These are phyloP conservation scores for Prionace glauca DNA, from an alignment of 2,797 vertebrate genomes.

Conservation along the genomic window DNA sequence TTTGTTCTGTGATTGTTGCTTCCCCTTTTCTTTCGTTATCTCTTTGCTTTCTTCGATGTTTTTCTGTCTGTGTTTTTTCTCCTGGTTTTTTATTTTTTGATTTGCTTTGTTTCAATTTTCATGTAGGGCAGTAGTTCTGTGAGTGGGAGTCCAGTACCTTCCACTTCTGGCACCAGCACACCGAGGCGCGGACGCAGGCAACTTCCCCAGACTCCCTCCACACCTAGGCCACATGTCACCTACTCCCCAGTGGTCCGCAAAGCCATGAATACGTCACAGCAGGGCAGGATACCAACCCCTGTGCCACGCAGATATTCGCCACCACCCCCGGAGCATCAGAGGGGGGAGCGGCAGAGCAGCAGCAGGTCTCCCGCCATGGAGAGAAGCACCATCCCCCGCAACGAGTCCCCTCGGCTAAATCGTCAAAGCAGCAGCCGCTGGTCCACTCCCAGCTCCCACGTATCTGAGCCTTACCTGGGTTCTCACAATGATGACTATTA, in stretches of 20 bases:
- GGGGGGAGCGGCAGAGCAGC: conserved; percentile 47
- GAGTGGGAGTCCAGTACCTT: conserved; percentile 89
- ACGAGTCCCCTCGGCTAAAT: conserved; percentile 61
- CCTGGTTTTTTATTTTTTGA: conserved; percentile 57
- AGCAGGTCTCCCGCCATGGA: conserved; percentile 51
- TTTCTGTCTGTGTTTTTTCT: conserved; percentile 42
- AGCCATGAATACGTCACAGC: conserved; percentile 58
- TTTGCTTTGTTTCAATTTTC: conserved; percentile 82
- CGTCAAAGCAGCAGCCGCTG: conserved; percentile 62
- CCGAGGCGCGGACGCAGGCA: conserved; percentile 83
- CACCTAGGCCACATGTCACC: conserved; percentile 86
- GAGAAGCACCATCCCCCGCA: conserved; percentile 52
- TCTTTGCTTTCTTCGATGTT: conserved; percentile 29
- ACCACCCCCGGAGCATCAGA: conserved; percentile 61
- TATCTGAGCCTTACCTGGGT: conserved; percentile 54
- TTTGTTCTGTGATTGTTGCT: conserved; percentile 42
- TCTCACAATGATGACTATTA: conserved; percentile 58
- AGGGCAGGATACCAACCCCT: conserved; percentile 60
- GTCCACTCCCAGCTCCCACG: conserved; percentile 57
- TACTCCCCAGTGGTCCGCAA: conserved; percentile 84
- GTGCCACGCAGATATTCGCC: conserved; percentile 71
- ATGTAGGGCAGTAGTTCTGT: conserved; percentile 96
- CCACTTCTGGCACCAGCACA: conserved; percentile 89
- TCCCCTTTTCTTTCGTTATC: conserved; percentile 37
- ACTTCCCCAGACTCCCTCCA: conserved; percentile 83